These are phyloP conservation scores for Atherinomorus stipes DNA, from an alignment of 2,113 vertebrate species.

Conservation along the genomic window DNA sequence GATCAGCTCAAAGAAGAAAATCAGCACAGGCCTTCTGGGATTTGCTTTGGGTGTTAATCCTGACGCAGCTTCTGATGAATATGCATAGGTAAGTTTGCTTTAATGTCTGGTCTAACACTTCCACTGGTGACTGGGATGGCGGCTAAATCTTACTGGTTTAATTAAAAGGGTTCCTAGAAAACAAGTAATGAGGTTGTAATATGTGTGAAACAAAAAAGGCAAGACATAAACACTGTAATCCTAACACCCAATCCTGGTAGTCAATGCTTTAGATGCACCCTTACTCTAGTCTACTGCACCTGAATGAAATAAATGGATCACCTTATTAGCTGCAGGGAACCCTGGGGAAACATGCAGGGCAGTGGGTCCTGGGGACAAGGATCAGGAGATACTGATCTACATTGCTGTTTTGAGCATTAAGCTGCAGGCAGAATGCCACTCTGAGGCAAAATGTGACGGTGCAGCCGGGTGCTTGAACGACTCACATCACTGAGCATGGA, in stretches of 20 bases:
- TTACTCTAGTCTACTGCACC: no score
- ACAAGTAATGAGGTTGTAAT: no score
- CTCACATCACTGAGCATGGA: constrained; percentile 37
- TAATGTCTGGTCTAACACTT: not conserved
- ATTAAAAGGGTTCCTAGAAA: no score
- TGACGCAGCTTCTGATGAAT: constrained; percentile 30
- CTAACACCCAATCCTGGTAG: no score
- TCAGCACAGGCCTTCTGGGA: constrained; percentile 11
- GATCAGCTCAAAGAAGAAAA: constrained; percentile 27
- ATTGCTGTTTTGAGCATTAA: constrained; percentile 17
- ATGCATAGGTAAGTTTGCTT: constrained; percentile 46
- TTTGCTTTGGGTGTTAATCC: constrained; percentile 30
- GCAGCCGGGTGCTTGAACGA: constrained; percentile 36
- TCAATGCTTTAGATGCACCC: no score
- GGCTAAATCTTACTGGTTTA: not conserved
- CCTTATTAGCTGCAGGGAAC: not conserved
- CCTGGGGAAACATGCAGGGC: not conserved
- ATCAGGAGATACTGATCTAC: not conserved
- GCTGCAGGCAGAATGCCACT: constrained; percentile 31
- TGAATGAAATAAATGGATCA: no score
- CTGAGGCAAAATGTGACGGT: constrained; percentile 16
- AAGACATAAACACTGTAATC: no score
- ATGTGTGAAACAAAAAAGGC: no score
- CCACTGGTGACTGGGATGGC: constrained; percentile 46
- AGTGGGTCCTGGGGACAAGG: not conserved